A percentile compares a stretch with the other conserved stretches of the same genome.
Conservation (phyloP, 2,113 vertebrate genomes). For the Pollachius pollachius region DNA sequence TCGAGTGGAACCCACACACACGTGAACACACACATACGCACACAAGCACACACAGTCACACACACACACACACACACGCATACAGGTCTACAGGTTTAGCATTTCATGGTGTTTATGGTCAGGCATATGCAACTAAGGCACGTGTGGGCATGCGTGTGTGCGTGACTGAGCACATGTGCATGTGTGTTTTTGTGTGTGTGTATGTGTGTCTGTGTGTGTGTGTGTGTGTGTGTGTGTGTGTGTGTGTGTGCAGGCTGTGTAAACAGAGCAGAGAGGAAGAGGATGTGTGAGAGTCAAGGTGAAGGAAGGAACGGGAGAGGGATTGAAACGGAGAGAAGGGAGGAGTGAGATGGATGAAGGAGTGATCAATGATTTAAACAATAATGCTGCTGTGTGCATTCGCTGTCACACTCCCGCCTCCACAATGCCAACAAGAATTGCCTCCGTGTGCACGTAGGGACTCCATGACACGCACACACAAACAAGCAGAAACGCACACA, state of each 20-base stretch:
- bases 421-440: slow-evolving; percentile 60
- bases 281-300: slow-evolving; percentile 43
- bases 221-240: background rate
- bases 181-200: background rate
- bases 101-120: no score
- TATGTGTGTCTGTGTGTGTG: background rate
- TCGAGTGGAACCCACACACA: no score
- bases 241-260: background rate
- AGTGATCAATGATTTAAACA: slow-evolving; percentile 81
- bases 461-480: no score
- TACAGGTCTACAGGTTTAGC: no score
- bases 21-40: no score
- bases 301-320: slow-evolving; percentile 27
- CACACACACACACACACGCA: no score
- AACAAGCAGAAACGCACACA: slow-evolving; percentile 7
- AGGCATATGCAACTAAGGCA: background rate
- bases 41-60: no score
- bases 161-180: background rate
- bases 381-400: slow-evolving; percentile 80
- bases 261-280: slow-evolving; percentile 26
- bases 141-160: background rate
- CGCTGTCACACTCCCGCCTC: slow-evolving; percentile 74
- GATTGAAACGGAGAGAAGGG: slow-evolving; percentile 28
- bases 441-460: slow-evolving; percentile 38
- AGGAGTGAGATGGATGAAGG: slow-evolving; percentile 48